Percentiles rank a stretch among this genome's conserved stretches.
Conservation (phyloP, 2,113 vertebrate species). For the Tichodroma muraria region DNA sequence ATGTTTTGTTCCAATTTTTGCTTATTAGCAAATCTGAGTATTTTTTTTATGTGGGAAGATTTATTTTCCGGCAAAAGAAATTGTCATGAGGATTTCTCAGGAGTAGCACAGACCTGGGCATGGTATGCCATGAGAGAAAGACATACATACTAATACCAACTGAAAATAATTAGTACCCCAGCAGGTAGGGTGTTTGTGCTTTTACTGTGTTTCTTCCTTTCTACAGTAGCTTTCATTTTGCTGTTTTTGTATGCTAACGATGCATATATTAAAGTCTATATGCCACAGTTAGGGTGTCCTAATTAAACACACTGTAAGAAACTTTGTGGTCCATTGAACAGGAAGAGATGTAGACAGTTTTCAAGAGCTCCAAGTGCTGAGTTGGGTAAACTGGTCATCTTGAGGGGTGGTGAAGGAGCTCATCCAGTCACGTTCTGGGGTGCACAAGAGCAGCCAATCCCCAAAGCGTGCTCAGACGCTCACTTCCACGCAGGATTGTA, state of each 20-base stretch:
- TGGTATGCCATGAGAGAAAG: background rate
- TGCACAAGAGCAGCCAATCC: background rate
- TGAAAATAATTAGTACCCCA: background rate
- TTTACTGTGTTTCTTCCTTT: background rate
- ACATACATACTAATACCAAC: background rate
- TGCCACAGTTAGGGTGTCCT: background rate
- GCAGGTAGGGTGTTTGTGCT: background rate
- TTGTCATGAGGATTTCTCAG: background rate
- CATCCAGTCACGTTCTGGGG: background rate
- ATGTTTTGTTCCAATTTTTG: background rate
- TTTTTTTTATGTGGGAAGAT: background rate
- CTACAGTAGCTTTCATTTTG: background rate
- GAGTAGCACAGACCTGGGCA: background rate
- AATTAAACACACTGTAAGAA: background rate
- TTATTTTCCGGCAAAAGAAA: background rate
- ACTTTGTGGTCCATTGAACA: background rate
- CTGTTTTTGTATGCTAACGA: background rate
- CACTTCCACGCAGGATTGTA: background rate
- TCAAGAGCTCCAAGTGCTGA: background rate
- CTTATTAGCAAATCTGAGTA: background rate
- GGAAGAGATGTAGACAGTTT: background rate
- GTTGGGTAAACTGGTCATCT: background rate
- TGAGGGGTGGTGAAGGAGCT: background rate
- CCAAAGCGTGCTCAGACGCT: background rate
- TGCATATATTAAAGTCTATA: background rate